Conservation (phyloP, 2,113 vertebrate genomes). For the Hydropotes inermis region DNA sequence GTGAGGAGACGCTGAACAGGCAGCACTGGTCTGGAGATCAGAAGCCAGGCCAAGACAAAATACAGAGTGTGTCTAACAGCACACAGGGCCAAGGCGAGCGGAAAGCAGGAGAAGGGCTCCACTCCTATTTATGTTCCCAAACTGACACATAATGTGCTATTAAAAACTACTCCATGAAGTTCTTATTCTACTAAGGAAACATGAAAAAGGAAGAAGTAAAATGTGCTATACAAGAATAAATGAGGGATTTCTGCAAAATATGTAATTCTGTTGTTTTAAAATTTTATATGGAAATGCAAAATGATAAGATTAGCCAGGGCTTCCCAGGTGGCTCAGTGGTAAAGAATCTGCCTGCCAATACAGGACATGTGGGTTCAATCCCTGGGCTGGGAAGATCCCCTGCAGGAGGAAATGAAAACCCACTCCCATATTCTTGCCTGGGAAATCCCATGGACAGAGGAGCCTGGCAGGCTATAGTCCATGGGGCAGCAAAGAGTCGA, state of each 20-base stretch:
- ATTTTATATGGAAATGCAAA: not conserved
- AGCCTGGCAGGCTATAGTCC: not conserved
- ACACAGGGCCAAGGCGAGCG: fast-evolving
- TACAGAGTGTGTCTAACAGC: not conserved
- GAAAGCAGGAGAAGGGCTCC: fast-evolving
- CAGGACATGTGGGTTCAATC: not conserved
- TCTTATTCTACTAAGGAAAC: not conserved
- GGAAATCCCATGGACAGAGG: not conserved
- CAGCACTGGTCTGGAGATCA: not conserved
- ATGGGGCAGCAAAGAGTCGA: not conserved
- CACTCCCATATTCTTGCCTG: not conserved
- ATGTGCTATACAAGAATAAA: not conserved
- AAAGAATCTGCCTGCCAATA: not conserved
- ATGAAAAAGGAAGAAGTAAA: not conserved
- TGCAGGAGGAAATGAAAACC: not conserved
- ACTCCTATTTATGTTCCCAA: not conserved
- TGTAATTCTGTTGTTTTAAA: not conserved
- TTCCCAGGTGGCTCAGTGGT: not conserved
- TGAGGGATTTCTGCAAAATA: not conserved
- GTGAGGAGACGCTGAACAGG: not conserved
- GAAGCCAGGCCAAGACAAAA: not conserved
- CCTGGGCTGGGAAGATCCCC: not conserved
- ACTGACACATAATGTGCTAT: not conserved
- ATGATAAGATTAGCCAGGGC: not conserved
- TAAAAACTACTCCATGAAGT: not conserved